Percentiles rank a stretch among this genome's conserved stretches.
These are phyloP conservation scores for Silurus lanzhouensis DNA, from an alignment of 2,797 vertebrate genomes.

Conservation along the genomic window DNA sequence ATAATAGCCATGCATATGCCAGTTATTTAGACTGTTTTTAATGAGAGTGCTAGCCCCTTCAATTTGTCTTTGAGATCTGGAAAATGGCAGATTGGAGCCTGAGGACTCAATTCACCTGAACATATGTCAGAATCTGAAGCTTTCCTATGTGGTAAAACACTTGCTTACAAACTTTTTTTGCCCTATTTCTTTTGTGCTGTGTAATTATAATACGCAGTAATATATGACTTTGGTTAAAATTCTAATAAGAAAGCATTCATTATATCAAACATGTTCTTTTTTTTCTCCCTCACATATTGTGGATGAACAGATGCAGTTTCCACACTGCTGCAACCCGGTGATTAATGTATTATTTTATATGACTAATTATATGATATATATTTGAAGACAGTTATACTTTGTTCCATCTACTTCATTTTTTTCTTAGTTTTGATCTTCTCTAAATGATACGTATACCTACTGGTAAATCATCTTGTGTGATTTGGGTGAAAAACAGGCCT, in stretches of 20 bases:
- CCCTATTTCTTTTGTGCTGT: slow-evolving; percentile 37
- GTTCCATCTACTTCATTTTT: slow-evolving; percentile 65
- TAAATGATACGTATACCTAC: slow-evolving; percentile 72
- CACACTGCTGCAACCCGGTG: slow-evolving; percentile 27
- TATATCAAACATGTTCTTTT: slow-evolving; percentile 1
- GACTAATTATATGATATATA: slow-evolving; percentile 34
- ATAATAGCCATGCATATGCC: slow-evolving; percentile 80
- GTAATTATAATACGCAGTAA: slow-evolving; percentile 33
- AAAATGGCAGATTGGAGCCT: slow-evolving; percentile 77
- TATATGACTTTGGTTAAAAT: slow-evolving; percentile 19
- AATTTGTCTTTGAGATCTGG: slow-evolving; percentile 79
- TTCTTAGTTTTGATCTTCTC: slow-evolving; percentile 69
- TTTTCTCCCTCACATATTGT: neutral
- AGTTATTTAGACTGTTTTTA: slow-evolving; percentile 72
- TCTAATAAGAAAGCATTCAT: slow-evolving; percentile 10
- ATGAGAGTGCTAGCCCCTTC: slow-evolving; percentile 73
- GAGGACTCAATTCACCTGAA: slow-evolving; percentile 70
- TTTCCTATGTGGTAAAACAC: slow-evolving; percentile 56
- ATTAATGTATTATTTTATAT: slow-evolving; percentile 31
- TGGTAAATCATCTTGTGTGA: slow-evolving; percentile 75
- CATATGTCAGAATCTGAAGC: slow-evolving; percentile 72
- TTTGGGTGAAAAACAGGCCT: slow-evolving; percentile 66
- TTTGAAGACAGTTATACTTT: slow-evolving; percentile 25
- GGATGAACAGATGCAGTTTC: slow-evolving; percentile 22
- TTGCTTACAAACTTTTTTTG: slow-evolving; percentile 49